Conservation (phyloP, 2,888 invertebrate species). For the Creontiades dilutus region DNA sequence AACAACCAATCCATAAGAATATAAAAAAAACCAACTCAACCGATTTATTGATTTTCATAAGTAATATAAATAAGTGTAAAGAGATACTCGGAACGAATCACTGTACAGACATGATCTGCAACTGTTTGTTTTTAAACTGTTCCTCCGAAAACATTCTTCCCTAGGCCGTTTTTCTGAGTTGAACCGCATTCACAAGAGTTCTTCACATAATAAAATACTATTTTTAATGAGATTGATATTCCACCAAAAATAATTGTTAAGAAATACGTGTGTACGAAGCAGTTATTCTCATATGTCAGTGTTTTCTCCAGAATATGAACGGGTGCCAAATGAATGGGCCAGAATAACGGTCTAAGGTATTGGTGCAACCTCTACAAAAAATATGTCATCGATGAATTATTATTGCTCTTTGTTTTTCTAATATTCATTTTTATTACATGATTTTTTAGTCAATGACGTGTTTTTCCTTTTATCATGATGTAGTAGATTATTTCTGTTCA, state of each 20-base stretch:
- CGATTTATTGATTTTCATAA: background rate
- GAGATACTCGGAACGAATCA: background rate
- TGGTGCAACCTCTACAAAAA: background rate
- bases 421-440: slow-evolving; percentile 54
- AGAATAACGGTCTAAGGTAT: slow-evolving; percentile 24
- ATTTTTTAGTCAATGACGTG: slow-evolving; percentile 50
- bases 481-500: slow-evolving; percentile 56
- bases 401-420: background rate
- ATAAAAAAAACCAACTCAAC: slow-evolving; percentile 1
- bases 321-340: slow-evolving; percentile 14
- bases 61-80: background rate
- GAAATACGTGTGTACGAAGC: background rate
- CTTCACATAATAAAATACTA: background rate
- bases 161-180: slow-evolving; percentile 8
- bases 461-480: slow-evolving; percentile 55
- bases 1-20: background rate
- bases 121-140: background rate
- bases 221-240: background rate
- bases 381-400: background rate
- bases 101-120: background rate
- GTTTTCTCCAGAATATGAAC: background rate
- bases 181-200: background rate
- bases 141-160: background rate
- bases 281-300: background rate
- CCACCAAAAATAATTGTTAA: background rate